Evolutionary conservation across 1,140 invertebrate species (phyloP).

Genomic region (Plectus sambesii): DNA sequence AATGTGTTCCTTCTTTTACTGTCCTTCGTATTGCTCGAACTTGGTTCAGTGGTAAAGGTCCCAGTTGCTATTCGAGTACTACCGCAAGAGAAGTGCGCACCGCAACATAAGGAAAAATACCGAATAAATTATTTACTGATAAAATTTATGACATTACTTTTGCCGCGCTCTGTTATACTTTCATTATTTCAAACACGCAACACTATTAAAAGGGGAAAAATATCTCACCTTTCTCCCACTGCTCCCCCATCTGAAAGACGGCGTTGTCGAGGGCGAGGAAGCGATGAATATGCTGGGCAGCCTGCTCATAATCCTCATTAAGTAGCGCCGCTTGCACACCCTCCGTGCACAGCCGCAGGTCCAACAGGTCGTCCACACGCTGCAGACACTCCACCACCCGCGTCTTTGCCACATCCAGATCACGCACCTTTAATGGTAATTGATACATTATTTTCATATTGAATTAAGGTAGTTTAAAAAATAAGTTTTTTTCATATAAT

Average conservation of each 20-base stretch:
- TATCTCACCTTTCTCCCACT: constrained; percentile 57
- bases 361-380: constrained; percentile 85
- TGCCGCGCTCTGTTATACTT: constrained; percentile 12
- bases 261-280: constrained; percentile 89
- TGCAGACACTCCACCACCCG: constrained; percentile 85
- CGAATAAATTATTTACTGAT: constrained; percentile 4
- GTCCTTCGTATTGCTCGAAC: no score
- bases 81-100: no score
- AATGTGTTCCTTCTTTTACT: no score
- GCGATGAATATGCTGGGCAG: constrained; percentile 82
- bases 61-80: no score
- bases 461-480: no score
- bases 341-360: constrained; percentile 85
- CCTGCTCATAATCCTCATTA: constrained; percentile 68
- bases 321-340: constrained; percentile 80
- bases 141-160: constrained; percentile 13
- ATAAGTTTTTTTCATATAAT: no score
- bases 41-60: no score
- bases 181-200: no score
- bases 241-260: constrained; percentile 58
- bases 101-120: constrained; percentile 19
- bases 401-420: constrained; percentile 82
- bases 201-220: no score
- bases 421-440: constrained; percentile 92
- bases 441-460: no score